Conservation (phyloP, 1,140 invertebrate species). For the Meloidogyne floridensis region DNA sequence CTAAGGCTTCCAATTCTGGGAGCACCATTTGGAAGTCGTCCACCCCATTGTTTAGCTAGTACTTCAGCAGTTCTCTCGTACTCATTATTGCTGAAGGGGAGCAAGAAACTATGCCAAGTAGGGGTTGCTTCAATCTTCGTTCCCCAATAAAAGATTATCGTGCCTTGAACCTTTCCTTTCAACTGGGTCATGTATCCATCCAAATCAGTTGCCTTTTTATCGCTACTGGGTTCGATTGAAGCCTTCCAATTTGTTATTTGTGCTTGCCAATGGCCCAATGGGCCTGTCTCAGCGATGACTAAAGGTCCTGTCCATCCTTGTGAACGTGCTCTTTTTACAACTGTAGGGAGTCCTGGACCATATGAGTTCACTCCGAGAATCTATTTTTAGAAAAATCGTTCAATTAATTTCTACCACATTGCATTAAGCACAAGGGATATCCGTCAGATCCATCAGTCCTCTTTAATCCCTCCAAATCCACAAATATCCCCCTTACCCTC, state of each 20-base stretch:
- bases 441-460: too few relatives aligned
- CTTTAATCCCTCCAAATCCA: too few relatives aligned
- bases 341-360: not conserved
- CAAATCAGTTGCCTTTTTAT: not conserved
- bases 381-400: not conserved
- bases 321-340: not conserved
- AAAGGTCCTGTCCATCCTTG: not conserved
- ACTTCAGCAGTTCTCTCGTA: not conserved
- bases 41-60: not conserved
- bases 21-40: not conserved
- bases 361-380: not conserved
- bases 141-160: not conserved
- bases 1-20: not conserved
- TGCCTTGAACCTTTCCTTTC: not conserved
- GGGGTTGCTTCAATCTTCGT: constrained; percentile 4
- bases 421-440: too few relatives aligned
- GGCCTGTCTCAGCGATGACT: not conserved
- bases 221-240: not conserved
- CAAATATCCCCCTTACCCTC: too few relatives aligned
- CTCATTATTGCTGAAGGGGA: not conserved
- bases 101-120: not conserved
- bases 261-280: not conserved
- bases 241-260: not conserved
- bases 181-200: not conserved
- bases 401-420: too few relatives aligned